These are phyloP conservation scores for Noctua comes DNA, from an alignment of 2,888 invertebrate genomes.

Conservation along the genomic window DNA sequence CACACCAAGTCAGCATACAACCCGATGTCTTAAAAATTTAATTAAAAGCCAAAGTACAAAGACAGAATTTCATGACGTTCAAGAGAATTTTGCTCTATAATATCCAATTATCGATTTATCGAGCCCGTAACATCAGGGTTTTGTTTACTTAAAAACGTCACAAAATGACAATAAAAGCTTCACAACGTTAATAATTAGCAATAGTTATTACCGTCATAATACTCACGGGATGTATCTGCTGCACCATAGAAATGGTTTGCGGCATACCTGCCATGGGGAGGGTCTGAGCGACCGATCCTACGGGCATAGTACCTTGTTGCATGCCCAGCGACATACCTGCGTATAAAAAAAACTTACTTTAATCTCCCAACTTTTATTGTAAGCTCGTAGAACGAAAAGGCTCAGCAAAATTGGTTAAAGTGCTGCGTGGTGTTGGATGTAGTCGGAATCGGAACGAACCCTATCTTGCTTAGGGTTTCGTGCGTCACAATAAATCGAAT, in stretches of 20 bases:
- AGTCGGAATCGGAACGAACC: background rate
- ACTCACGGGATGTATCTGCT: conserved; percentile 91
- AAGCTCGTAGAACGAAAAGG: background rate
- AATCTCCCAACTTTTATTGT: background rate
- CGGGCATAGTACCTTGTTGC: conserved; percentile 91
- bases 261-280: conserved; percentile 88
- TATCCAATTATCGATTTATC: background rate
- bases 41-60: conserved; percentile 33
- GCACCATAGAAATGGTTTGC: conserved; percentile 91
- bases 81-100: conserved; percentile 9
- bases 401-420: background rate
- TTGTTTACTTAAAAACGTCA: conserved; percentile 50
- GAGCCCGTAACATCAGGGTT: background rate
- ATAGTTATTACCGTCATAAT: conserved; percentile 54
- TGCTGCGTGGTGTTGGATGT: background rate
- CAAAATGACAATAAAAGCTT: conserved; percentile 32
- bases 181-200: conserved; percentile 35
- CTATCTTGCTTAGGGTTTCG: background rate
- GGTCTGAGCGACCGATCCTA: conserved; percentile 91
- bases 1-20: conserved; percentile 4
- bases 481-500: background rate
- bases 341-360: conserved; percentile 9
- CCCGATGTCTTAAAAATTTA: background rate
- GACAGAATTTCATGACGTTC: conserved; percentile 50
- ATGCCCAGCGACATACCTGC: conserved; percentile 91